phyloP scores from a whole-genome alignment of 2,888 invertebrate genomes.

The Tanypteryx hageni region DNA sequence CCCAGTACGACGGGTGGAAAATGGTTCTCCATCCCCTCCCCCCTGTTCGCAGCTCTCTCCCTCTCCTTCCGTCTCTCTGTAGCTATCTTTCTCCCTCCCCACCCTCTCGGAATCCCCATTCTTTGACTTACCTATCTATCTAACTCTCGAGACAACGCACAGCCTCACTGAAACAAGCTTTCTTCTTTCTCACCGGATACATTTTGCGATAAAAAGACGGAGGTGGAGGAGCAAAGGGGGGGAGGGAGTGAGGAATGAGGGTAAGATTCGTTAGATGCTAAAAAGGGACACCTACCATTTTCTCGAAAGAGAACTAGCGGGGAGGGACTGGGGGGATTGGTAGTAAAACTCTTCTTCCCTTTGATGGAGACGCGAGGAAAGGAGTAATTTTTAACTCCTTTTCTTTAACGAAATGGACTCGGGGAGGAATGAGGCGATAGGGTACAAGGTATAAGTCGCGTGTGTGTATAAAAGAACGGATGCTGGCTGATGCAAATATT shows the following conservation, averaged over 20 bases:
- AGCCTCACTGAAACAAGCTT: background rate
- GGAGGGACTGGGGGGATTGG: too few relatives aligned
- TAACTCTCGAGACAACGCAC: background rate
- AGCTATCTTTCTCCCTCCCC: background rate
- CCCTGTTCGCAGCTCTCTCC: background rate
- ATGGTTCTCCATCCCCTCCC: background rate
- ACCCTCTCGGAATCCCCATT: background rate
- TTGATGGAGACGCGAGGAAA: background rate
- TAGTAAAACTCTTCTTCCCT: background rate
- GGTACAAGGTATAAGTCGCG: background rate
- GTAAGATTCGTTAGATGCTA: background rate
- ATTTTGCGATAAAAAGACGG: background rate
- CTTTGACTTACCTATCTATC: background rate
- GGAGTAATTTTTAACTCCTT: too few relatives aligned
- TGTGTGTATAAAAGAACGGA: background rate
- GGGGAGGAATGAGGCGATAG: background rate
- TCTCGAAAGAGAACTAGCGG: background rate
- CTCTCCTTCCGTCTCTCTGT: background rate
- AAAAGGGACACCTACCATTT: background rate
- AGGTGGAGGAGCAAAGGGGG: background rate
- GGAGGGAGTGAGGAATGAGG: background rate
- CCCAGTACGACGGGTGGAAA: background rate
- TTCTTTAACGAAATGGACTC: too few relatives aligned
- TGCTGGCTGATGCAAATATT: constrained; percentile 20
- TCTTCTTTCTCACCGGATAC: background rate